Evolutionary conservation across 2,888 invertebrate genomes (phyloP).

Genomic region (Callinectes sapidus): DNA sequence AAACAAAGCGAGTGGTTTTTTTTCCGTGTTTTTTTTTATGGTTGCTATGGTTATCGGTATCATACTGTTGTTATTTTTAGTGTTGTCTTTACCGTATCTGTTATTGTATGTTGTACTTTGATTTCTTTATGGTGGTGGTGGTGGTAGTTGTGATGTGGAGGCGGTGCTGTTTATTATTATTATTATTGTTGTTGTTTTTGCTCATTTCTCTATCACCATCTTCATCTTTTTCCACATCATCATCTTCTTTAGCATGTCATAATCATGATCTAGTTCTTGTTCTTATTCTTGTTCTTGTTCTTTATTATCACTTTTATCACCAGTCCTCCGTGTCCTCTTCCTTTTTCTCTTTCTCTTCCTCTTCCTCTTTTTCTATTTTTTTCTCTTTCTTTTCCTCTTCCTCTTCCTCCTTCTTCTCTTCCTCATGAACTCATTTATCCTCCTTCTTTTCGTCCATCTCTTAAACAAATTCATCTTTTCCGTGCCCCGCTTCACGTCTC

Average conservation of each 20-base stretch:
- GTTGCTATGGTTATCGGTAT: neutral
- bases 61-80: neutral
- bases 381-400: neutral
- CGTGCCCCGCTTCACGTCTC: neutral
- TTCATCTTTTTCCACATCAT: neutral
- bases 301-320: neutral
- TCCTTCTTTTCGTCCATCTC: neutral
- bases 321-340: neutral
- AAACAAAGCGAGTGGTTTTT: neutral
- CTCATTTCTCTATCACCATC: neutral
- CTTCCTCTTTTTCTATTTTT: too few relatives aligned
- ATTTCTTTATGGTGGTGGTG: neutral
- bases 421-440: neutral
- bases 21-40: neutral
- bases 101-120: neutral
- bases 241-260: too few relatives aligned
- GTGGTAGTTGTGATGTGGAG: too few relatives aligned
- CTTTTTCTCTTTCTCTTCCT: neutral
- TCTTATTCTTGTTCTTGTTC: neutral
- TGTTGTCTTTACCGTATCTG: neutral
- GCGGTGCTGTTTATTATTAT: too few relatives aligned
- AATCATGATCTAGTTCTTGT: neutral
- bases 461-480: neutral
- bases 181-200: neutral
- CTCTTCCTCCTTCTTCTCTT: neutral